phyloP scores from a whole-genome alignment of 2,797 vertebrate genomes.

The Channa striata region DNA sequence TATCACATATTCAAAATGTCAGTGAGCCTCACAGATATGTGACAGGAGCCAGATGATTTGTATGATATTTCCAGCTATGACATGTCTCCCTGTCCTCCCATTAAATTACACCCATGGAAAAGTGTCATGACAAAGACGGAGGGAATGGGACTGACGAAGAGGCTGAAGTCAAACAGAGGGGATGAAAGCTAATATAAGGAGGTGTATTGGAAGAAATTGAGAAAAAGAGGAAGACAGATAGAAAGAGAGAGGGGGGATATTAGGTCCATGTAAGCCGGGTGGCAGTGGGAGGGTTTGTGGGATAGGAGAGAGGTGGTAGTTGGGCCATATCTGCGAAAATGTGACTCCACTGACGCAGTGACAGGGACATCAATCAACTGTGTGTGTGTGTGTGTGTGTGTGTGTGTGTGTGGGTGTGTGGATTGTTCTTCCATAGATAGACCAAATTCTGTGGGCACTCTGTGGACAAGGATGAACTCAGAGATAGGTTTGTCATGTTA shows the following conservation, averaged over 20 bases:
- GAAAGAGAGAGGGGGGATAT: slow-evolving; percentile 38
- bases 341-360: slow-evolving; percentile 62
- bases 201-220: slow-evolving; percentile 42
- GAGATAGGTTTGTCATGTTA: slow-evolving; percentile 15
- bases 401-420: background rate
- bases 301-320: slow-evolving; percentile 34
- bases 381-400: slow-evolving; percentile 29
- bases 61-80: slow-evolving; percentile 23
- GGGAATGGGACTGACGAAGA: background rate
- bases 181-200: slow-evolving; percentile 20
- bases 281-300: background rate
- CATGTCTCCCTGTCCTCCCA: slow-evolving; percentile 16
- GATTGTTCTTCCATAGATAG: slow-evolving; percentile 25
- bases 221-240: slow-evolving; percentile 47
- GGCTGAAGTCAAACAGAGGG: slow-evolving; percentile 19
- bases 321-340: slow-evolving; percentile 65
- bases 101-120: slow-evolving; percentile 36
- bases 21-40: background rate
- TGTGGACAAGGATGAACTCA: slow-evolving; percentile 32
- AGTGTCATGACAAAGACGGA: slow-evolving; percentile 17
- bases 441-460: slow-evolving; percentile 28
- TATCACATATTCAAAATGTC: background rate
- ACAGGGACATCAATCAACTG: slow-evolving; percentile 75
- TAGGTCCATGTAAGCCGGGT: slow-evolving; percentile 30
- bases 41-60: slow-evolving; percentile 18